Conservation (phyloP, 2,888 invertebrate genomes). For the Caenorhabditis japonica region DNA sequence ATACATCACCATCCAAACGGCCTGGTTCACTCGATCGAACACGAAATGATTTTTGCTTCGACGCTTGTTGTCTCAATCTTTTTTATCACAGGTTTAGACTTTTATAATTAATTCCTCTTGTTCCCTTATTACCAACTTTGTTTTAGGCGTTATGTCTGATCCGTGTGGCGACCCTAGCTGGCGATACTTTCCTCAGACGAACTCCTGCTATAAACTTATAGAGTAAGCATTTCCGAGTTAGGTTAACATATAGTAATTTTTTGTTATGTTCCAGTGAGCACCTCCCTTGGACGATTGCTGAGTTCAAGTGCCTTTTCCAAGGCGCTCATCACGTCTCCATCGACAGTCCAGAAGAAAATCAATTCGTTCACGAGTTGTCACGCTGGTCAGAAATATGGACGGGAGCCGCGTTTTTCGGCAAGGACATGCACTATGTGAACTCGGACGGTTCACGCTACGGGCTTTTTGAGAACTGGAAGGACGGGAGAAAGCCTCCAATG, state of each 20-base stretch:
- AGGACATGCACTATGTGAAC: constrained; percentile 67
- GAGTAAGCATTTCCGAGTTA: constrained; percentile 31
- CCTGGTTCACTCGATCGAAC: constrained; percentile 40
- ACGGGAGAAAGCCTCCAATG: constrained; percentile 68
- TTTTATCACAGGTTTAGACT: constrained; percentile 29
- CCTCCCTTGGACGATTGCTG: constrained; percentile 71
- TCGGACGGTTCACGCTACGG: constrained; percentile 68
- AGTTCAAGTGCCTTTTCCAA: constrained; percentile 74
- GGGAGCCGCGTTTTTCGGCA: constrained; percentile 73
- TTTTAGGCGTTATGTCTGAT: constrained; percentile 47
- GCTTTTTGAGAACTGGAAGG: constrained; percentile 70
- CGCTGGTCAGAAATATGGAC: constrained; percentile 71
- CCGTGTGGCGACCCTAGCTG: constrained; percentile 64
- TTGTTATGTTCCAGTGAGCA: constrained; percentile 55
- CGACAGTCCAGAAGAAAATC: constrained; percentile 69
- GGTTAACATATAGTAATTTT: not conserved
- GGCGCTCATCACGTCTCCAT: constrained; percentile 74
- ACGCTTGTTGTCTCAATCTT: constrained; percentile 21
- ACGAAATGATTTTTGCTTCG: constrained; percentile 32
- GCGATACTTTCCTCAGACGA: constrained; percentile 71
- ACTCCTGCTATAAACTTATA: constrained; percentile 72
- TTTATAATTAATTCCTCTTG: not conserved
- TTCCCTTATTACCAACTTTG: not conserved
- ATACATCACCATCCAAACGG: constrained; percentile 41
- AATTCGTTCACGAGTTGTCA: constrained; percentile 72